Base-by-base conservation (phyloP, 2,888 invertebrate species). In the Mesorhabditis spiculigera region DNA sequence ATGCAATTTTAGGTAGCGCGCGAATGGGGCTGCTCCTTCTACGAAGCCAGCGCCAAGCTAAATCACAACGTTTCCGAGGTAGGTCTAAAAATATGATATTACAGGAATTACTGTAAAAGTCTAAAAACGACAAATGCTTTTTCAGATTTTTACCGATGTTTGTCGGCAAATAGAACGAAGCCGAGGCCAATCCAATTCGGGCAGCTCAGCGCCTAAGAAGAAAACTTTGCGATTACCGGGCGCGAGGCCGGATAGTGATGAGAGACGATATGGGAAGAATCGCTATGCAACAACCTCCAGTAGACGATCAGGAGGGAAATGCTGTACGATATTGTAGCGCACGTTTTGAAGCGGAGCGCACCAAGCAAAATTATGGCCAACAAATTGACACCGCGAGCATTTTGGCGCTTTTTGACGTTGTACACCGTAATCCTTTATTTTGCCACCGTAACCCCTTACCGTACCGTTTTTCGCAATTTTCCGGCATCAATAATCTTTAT, bases 41-140 rank as follows among this genome's bases (percentile, higher is more conserved):
- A 96, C 91, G 97, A 98, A 90, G 96, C 97, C 87, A 97, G 96
- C 88, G 97, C 97, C 89, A 97, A 98, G 91, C 93, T 95, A 87
- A 97, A 96, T 92, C 93, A 96, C 89, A 96, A 96, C 90, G 97
- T 98, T 88, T 92, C 93, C 89, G 96, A 97, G 91, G 92, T 93
- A 62, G 5, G 43, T 50, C n/a, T 50, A 50, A 28, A 28, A 28
- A 28, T 28, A 28, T 28, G 28, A 1, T 28, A 1, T 1, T 28
- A 28, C 28, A 28, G 28, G 1, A 28, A 28, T 28, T n/a, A n/a
- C n/a, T 3, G n/a, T 2, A 50, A 13, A 10, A 50, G 3, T 50
- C n/a, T n/a, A 50, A 10, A 13, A 50, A 50, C 3, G n/a, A 2
- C 58, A 10, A 50, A 50, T 13, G n/a, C 3, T 1, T 28, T 28